These are phyloP conservation scores for Oreochromis tanganicae DNA, from an alignment of 2,113 vertebrate genomes.

Conservation along the genomic window DNA sequence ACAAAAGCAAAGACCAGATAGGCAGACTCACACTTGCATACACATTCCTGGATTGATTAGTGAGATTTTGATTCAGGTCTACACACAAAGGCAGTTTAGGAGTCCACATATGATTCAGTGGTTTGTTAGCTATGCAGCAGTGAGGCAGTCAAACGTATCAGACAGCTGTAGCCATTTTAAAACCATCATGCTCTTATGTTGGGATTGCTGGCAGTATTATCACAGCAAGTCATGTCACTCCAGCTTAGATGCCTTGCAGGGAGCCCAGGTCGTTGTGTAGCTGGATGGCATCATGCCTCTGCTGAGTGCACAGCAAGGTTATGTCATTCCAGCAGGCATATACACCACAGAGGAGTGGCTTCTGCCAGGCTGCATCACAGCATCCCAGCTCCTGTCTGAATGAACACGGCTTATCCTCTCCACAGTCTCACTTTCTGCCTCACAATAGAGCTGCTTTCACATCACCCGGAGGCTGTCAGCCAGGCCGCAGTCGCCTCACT, in stretches of 20 bases:
- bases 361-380: conserved; percentile 4
- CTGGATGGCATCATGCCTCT: not conserved
- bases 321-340: conserved; percentile 14
- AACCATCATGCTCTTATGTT: not conserved
- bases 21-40: not conserved
- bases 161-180: conserved; percentile 8
- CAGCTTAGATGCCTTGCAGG: not conserved
- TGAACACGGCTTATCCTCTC: not conserved
- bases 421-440: not conserved
- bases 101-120: not conserved
- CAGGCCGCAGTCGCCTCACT: not conserved
- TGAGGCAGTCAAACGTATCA: not conserved
- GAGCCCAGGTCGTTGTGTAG: not conserved
- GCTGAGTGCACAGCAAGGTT: conserved; percentile 19
- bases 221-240: conserved; percentile 2
- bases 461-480: not conserved
- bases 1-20: not conserved
- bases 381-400: not conserved
- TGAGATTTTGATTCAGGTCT: not conserved
- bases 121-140: not conserved
- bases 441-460: not conserved
- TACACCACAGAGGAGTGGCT: not conserved
- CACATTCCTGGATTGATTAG: not conserved
- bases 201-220: conserved; percentile 1
- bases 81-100: not conserved